Evolutionary conservation across 2,797 vertebrate genomes (phyloP).

Genomic region (Arnoldichthys spilopterus): DNA sequence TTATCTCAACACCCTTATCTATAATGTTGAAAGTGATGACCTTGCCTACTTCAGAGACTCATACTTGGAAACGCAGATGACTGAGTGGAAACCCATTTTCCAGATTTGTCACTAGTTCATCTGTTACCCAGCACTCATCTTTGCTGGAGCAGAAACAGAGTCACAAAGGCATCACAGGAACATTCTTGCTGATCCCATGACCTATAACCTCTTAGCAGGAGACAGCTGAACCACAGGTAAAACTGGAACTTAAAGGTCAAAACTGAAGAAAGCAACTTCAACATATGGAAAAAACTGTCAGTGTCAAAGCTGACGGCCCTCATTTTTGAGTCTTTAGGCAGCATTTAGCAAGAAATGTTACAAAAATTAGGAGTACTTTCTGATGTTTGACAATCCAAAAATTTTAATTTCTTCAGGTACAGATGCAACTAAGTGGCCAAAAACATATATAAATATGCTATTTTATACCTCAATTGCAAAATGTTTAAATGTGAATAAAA

Average conservation of each 20-base stretch:
- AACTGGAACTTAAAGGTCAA: conserved; percentile 53
- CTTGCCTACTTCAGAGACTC: conserved; percentile 80
- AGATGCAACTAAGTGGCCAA: conserved; percentile 61
- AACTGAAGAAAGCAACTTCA: conserved; percentile 16
- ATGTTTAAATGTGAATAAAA: no score
- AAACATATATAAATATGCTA: no score
- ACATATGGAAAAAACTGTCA: conserved; percentile 53
- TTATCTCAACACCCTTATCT: conserved; percentile 79
- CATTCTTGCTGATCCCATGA: conserved; percentile 39
- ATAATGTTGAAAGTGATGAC: conserved; percentile 80
- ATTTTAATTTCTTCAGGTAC: conserved; percentile 69
- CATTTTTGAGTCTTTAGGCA: conserved; percentile 25
- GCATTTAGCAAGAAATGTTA: conserved; percentile 66
- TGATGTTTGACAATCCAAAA: conserved; percentile 71
- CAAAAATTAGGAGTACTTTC: conserved; percentile 60
- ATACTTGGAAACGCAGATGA: conserved; percentile 78
- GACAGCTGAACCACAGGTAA: conserved; percentile 48
- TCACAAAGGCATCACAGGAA: conserved; percentile 83
- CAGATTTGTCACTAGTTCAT: conserved; percentile 78
- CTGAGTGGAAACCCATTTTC: conserved; percentile 76
- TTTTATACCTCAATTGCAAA: no score
- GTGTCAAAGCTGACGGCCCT: conserved; percentile 43
- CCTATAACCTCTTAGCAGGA: conserved; percentile 50
- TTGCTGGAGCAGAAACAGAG: conserved; percentile 84
- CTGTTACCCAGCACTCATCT: conserved; percentile 81